Evolutionary conservation across 2,797 vertebrate species (phyloP), one percentile per base, ranked within the genome.

Genomic region (Characodon lateralis): DNA sequence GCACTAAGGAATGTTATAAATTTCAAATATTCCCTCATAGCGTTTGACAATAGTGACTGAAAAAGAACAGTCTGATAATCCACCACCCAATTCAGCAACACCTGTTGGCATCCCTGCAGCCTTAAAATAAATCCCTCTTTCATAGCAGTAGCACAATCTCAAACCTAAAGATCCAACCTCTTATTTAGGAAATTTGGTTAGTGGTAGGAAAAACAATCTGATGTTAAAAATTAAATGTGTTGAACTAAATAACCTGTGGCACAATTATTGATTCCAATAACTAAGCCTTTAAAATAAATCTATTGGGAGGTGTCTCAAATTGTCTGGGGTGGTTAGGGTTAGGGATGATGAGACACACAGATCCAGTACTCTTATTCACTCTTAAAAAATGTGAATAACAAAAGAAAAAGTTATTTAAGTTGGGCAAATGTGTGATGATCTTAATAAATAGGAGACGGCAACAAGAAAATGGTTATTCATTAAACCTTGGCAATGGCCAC

Each of bases 1-100:
- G 59, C 72, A 50, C 43, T 26, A 72, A 56, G 74, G 31, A 59
- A 69, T 20, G 41, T 22, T 50, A 61, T 68, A 74, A 55, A 76
- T 68, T 24, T 69, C 26, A 69, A 39, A 69, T 22, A 69, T 46
- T 69, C 46, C 66, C 41, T n/a, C 66, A 7, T 43, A 6, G 41
- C 26, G 66, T 26, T 14, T 43, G 6, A 46, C 66, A 28, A 14
- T 26, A 46, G 18, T 26, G 10, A 14, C 39, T 66, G 20, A 66
- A 65, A 53, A 3, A 41, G 51, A 41, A 66, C 20, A 41, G 2
- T 20, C 18, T 14, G 9, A 14, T 63, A 35, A 18, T 63, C 16
- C 35, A 66, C 35, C 9, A 5, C 35, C 12, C 63, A 41, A 5
- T 20, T 41, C 6, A 20, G 18, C 31, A 20, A 63, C 31, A 65